Evolutionary conservation across 1,140 invertebrate species (phyloP).

Genomic region (Drosophila tsacasi): DNA sequence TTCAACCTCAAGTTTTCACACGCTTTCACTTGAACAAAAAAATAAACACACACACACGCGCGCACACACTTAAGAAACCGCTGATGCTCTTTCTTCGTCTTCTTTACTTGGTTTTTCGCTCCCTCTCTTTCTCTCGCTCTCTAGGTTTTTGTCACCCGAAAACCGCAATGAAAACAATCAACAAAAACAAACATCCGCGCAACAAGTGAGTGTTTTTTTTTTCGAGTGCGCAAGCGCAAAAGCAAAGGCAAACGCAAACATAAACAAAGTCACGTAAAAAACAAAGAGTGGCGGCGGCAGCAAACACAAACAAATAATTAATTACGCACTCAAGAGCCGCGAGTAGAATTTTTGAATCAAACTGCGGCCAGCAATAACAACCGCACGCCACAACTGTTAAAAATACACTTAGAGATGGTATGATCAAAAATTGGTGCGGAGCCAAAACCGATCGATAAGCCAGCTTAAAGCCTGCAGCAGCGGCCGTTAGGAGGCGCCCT

Average conservation of each 20-base stretch:
- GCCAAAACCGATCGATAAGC: too few relatives aligned
- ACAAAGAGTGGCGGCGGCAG: not conserved
- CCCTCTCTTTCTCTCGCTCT: not conserved
- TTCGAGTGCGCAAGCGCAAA: conserved; percentile 7
- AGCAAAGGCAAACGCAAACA: conserved; percentile 19
- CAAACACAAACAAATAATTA: not conserved
- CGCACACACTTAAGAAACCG: conserved; percentile 28
- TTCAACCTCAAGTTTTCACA: conserved; percentile 62
- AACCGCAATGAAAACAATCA: conserved; percentile 11
- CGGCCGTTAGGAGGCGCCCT: too few relatives aligned
- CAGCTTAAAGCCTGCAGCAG: too few relatives aligned
- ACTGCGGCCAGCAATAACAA: too few relatives aligned
- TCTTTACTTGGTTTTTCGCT: conserved; percentile 4
- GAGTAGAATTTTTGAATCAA: too few relatives aligned
- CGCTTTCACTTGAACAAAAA: conserved; percentile 74
- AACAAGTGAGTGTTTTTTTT: conserved; percentile 35
- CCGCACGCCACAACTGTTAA: too few relatives aligned
- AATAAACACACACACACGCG: conserved; percentile 31
- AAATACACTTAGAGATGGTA: too few relatives aligned
- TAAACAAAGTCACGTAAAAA: conserved; percentile 11
- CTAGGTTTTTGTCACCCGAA: conserved; percentile 12
- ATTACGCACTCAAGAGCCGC: too few relatives aligned
- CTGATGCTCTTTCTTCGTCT: conserved; percentile 14
- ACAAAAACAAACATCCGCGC: conserved; percentile 1
- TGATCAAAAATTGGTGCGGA: too few relatives aligned